Evolutionary conservation across 23 tunicate genomes (phyloP), one percentile per base, ranked within the genome.

Genomic region (Botrylloides violaceus): DNA sequence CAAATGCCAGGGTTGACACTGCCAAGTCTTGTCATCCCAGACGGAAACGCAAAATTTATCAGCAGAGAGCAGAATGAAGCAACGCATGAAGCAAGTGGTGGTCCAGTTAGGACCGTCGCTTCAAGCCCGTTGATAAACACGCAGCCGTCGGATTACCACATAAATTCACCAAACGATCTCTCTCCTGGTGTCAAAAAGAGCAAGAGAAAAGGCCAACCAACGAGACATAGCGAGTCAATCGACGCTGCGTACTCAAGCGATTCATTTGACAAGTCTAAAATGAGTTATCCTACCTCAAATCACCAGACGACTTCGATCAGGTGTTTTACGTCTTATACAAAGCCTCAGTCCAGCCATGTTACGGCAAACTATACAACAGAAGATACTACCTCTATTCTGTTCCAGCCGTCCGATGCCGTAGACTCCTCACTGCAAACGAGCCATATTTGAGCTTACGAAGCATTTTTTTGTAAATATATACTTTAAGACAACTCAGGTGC

Each of bases 201-300:
- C 64, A 63, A 66, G 15, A 56, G 86, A 1, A 81, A 81, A 61
- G 79, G 79, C 2, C 86, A 72, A 55, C 86, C 86, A 15, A 66
- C 50, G 58, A 35, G 86, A 23, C 65, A 74, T 23, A 36, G 15
- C 5, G 2, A 37, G 12, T 28, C 19, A 35, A 43, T 19, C 58
- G 47, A 68, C n/a, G n/a, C n/a, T n/a, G n/a, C n/a, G n/a, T n/a
- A n/a, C 12, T 32, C 36, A 31, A 64, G 35, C 70, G 33, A 64
- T 27, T 39, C 20, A 32, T 64, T 64, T 27, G n/a, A n/a, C n/a
- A n/a, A n/a, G n/a, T n/a, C n/a, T n/a, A n/a, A n/a, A n/a, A n/a
- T n/a, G n/a, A n/a, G n/a, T n/a, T n/a, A n/a, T n/a, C n/a, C n/a
- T n/a, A n/a, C n/a, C n/a, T n/a, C n/a, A n/a, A n/a, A n/a, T n/a